A percentile compares a stretch with the other conserved stretches of the same genome.
phyloP scores from a whole-genome alignment of 2,888 invertebrate genomes.

The Homarus gammarus region DNA sequence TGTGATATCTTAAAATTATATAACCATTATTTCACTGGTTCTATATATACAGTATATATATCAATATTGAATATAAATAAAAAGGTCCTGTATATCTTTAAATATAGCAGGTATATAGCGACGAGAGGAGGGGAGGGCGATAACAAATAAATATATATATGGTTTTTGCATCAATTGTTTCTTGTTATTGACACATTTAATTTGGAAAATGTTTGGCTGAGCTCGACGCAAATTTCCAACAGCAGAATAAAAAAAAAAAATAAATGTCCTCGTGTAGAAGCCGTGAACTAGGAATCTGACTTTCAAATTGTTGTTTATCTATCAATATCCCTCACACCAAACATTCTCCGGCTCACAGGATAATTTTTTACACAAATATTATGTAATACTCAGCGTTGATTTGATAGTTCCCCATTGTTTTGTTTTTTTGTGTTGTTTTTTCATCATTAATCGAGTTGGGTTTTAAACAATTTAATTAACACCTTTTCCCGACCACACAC shows the following conservation, averaged over 20 bases:
- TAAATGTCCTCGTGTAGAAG: not conserved
- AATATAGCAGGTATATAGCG: too few relatives aligned
- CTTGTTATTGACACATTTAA: constrained; percentile 6
- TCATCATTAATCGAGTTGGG: too few relatives aligned
- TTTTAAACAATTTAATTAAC: too few relatives aligned
- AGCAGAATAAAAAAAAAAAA: not conserved
- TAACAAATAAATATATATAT: not conserved
- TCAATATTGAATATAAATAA: not conserved
- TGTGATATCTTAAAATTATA: too few relatives aligned
- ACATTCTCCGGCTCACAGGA: not conserved
- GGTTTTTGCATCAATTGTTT: not conserved
- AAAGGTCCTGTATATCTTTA: too few relatives aligned
- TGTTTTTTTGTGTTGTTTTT: not conserved
- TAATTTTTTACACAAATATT: constrained; percentile 1
- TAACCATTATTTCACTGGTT: too few relatives aligned
- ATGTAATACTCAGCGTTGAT: not conserved
- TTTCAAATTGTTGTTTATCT: not conserved
- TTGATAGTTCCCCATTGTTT: not conserved
- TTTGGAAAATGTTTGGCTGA: not conserved
- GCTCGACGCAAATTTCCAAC: not conserved
- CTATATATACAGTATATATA: not conserved
- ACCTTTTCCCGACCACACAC: too few relatives aligned
- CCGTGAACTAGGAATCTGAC: not conserved
- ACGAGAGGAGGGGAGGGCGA: too few relatives aligned
- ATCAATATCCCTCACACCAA: not conserved